These are phyloP conservation scores for Gnatocerus cornutus DNA, from an alignment of 2,888 invertebrate species.

Conservation along the genomic window DNA sequence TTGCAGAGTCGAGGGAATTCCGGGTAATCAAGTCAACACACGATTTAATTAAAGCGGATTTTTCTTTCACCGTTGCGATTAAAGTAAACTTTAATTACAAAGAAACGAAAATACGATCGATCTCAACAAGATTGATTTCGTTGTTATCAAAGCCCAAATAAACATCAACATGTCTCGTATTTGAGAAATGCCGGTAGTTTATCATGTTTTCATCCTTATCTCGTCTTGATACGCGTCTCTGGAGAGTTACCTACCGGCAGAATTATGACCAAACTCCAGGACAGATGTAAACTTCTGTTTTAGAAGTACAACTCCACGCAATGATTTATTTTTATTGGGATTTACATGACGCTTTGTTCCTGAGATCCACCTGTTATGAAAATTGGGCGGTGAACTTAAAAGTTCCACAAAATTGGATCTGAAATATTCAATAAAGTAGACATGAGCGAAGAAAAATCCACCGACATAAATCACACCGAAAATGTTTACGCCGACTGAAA, in stretches of 20 bases:
- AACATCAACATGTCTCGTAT: conserved; percentile 53
- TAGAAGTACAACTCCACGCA: conserved; percentile 45
- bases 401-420: conserved; percentile 27
- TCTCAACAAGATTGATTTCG: conserved; percentile 40
- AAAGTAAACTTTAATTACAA: conserved; percentile 13
- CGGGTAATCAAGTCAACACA: conserved; percentile 22
- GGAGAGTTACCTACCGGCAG: conserved; percentile 55
- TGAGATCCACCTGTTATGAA: conserved; percentile 35
- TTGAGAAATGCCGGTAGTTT: conserved; percentile 54
- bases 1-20: conserved; percentile 15
- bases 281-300: conserved; percentile 60
- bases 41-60: conserved; percentile 46
- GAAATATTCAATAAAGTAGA: conserved; percentile 41
- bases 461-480: conserved; percentile 23
- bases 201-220: conserved; percentile 53
- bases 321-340: conserved; percentile 48
- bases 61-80: conserved; percentile 26
- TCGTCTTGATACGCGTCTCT: conserved; percentile 42
- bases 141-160: conserved; percentile 51
- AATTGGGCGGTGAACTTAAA: conserved; percentile 35
- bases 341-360: conserved; percentile 33
- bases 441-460: conserved; percentile 10
- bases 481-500: conserved; percentile 3
- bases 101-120: conserved; percentile 4
- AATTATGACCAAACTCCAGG: conserved; percentile 60